Conservation (phyloP, 2,888 invertebrate genomes). For the Magallana nippona region DNA sequence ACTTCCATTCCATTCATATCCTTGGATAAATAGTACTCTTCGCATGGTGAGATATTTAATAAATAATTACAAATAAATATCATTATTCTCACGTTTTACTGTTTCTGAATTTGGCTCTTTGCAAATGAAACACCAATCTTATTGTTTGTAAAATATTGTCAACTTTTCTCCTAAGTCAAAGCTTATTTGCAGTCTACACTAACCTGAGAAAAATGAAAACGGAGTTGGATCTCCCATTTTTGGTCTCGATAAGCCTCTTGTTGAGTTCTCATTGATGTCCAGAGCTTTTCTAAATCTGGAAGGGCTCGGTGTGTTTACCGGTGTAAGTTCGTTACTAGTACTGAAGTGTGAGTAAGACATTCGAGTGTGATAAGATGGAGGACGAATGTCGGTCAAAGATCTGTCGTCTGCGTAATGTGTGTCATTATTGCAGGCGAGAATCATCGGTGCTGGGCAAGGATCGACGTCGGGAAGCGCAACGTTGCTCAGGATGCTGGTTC, state of each 20-base stretch:
- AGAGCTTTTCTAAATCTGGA: conserved; percentile 1
- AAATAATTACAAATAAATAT: too few relatives aligned
- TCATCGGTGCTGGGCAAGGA: not conserved
- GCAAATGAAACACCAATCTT: too few relatives aligned
- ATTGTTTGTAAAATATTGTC: too few relatives aligned
- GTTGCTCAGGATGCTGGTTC: conserved; percentile 14
- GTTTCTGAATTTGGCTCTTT: too few relatives aligned
- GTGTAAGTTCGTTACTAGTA: conserved; percentile 2
- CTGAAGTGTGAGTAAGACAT: not conserved
- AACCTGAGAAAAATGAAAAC: not conserved
- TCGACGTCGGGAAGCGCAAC: conserved; percentile 14
- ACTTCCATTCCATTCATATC: too few relatives aligned
- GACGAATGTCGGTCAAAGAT: not conserved
- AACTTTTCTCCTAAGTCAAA: too few relatives aligned
- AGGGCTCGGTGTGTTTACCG: conserved; percentile 35
- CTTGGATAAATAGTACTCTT: too few relatives aligned
- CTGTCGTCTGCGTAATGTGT: not conserved
- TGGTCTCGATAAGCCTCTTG: not conserved
- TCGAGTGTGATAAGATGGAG: conserved; percentile 13
- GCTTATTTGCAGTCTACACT: not conserved
- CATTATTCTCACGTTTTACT: too few relatives aligned
- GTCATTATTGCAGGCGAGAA: not conserved
- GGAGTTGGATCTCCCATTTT: conserved; percentile 27
- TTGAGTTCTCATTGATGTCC: not conserved
- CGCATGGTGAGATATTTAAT: too few relatives aligned